Conservation (phyloP, 2,888 invertebrate genomes). For the Pseudeuparius sepicola region DNA sequence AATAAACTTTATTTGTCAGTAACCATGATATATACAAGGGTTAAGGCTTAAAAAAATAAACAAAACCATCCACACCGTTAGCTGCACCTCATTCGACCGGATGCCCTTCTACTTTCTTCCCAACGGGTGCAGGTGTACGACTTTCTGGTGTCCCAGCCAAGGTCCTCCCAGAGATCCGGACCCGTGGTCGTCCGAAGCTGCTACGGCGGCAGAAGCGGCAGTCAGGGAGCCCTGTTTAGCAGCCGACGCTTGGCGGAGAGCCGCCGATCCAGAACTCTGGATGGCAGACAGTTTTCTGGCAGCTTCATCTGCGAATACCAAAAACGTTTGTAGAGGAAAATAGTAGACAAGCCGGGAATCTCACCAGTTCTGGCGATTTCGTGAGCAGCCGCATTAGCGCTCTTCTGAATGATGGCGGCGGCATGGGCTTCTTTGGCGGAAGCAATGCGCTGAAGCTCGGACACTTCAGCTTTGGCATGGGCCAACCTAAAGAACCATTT, state of each 20-base stretch:
- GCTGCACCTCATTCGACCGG: no score
- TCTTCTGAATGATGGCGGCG: slow-evolving; percentile 58
- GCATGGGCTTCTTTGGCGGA: slow-evolving; percentile 64
- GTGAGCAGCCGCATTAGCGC: slow-evolving; percentile 59
- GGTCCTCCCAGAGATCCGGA: slow-evolving; percentile 15
- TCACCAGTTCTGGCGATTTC: slow-evolving; percentile 56
- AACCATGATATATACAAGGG: no score
- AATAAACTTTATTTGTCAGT: no score
- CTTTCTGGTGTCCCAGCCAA: slow-evolving; percentile 23
- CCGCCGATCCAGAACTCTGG: slow-evolving; percentile 23
- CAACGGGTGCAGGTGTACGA: slow-evolving; percentile 26
- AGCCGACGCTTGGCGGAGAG: slow-evolving; percentile 25
- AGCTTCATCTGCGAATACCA: slow-evolving; percentile 24
- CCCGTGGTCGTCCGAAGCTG: slow-evolving; percentile 18
- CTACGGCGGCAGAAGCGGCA: slow-evolving; percentile 28
- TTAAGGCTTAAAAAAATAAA: no score
- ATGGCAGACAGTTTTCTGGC: slow-evolving; percentile 26
- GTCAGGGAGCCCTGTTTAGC: slow-evolving; percentile 27
- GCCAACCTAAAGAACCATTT: no score
- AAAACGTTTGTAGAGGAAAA: slow-evolving; percentile 4
- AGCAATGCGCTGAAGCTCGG: slow-evolving; percentile 62
- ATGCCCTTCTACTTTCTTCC: no score
- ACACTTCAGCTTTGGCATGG: slow-evolving; percentile 57
- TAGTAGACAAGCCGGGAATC: neutral
- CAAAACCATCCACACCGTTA: no score